Conservation (phyloP, 2,797 vertebrate genomes). For the Rhodeus uyekii region DNA sequence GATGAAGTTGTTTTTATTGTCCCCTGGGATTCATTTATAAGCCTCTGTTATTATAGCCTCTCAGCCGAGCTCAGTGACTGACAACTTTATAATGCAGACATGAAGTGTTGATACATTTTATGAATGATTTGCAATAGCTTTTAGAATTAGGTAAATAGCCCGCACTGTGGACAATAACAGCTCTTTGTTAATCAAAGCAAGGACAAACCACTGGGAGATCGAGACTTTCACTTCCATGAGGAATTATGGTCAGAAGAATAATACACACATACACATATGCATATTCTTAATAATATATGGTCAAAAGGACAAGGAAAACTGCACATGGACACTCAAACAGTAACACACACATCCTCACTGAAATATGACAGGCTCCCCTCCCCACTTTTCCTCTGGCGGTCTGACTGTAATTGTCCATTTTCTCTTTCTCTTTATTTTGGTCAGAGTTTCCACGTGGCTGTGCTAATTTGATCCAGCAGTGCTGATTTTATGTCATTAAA, state of each 20-base stretch:
- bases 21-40: constrained; percentile 19
- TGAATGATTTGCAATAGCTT: constrained; percentile 24
- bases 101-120: constrained; percentile 26
- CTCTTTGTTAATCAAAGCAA: constrained; percentile 21
- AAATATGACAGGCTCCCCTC: constrained; percentile 26
- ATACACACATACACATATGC: not conserved
- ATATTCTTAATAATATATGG: not conserved
- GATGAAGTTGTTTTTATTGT: constrained; percentile 29
- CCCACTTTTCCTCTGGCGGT: constrained; percentile 11
- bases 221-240: constrained; percentile 23
- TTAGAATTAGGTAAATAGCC: constrained; percentile 4
- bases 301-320: constrained; percentile 11
- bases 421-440: constrained; percentile 65
- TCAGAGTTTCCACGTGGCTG: constrained; percentile 69
- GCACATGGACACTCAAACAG: not conserved
- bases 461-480: constrained; percentile 73
- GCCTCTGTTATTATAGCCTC: constrained; percentile 39
- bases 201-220: constrained; percentile 22
- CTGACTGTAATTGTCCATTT: constrained; percentile 51
- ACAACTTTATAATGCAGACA: constrained; percentile 11
- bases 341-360: constrained; percentile 24
- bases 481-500: constrained; percentile 59
- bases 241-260: not conserved
- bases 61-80: constrained; percentile 21
- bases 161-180: constrained; percentile 3